Conservation (phyloP, 2,797 vertebrate genomes). For the Liparis tanakae region DNA sequence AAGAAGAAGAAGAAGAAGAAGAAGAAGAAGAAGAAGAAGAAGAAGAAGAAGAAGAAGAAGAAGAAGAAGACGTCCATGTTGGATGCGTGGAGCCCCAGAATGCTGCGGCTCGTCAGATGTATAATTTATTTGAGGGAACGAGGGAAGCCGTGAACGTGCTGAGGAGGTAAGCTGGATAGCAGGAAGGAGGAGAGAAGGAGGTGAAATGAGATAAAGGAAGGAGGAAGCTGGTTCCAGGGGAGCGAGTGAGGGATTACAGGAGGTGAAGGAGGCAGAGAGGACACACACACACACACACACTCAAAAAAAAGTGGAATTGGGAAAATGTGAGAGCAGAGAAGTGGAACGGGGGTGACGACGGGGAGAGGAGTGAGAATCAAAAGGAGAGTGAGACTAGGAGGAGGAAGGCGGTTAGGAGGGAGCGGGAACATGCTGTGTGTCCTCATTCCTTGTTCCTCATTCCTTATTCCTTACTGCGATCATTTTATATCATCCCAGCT, state of each 20-base stretch:
- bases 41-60: neutral
- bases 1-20: too few relatives aligned
- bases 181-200: slow-evolving; percentile 38
- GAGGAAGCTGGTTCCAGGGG: slow-evolving; percentile 41
- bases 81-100: slow-evolving; percentile 41
- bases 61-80: slow-evolving; percentile 39
- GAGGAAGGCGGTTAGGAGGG: slow-evolving; percentile 7
- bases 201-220: slow-evolving; percentile 56
- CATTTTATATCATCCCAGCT: slow-evolving; percentile 15
- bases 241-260: slow-evolving; percentile 57
- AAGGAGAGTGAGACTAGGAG: slow-evolving; percentile 41
- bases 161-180: slow-evolving; percentile 57
- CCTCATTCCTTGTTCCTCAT: neutral
- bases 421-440: slow-evolving; percentile 19
- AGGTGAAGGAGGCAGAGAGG: slow-evolving; percentile 60
- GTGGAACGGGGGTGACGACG: slow-evolving; percentile 60
- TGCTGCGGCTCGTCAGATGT: slow-evolving; percentile 78
- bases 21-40: neutral
- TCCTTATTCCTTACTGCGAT: neutral
- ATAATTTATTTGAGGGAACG: slow-evolving; percentile 82
- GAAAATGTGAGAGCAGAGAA: slow-evolving; percentile 57
- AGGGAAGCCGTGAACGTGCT: slow-evolving; percentile 72
- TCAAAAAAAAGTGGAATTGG: slow-evolving; percentile 50
- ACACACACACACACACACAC: neutral
- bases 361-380: slow-evolving; percentile 51